Base-by-base conservation (phyloP, 2,797 vertebrate species). In the Myotis planiceps region DNA sequence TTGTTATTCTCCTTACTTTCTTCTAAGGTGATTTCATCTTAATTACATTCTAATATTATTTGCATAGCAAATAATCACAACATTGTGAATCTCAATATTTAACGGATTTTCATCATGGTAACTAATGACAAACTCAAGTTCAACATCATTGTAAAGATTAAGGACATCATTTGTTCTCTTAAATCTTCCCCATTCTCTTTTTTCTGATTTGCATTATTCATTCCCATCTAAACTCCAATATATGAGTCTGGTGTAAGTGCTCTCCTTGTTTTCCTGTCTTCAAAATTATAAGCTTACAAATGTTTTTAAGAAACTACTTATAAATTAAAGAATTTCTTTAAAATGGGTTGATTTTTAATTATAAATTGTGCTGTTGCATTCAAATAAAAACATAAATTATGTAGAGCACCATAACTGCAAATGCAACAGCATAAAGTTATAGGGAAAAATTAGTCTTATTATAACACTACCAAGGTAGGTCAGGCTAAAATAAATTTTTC, bases 381-480 rank as follows among this genome's bases (percentile, higher is more conserved):
- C 29, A 86, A 92, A 34, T 88, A 12, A 37, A 93, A 95, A 84
- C 51, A 75, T 76, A 92, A 85, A 74, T 80, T 90, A 92, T 88
- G 74, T 97, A 63, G 37, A 94, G 86, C 19, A 18, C 18, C 21
- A 47, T 12, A 88, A 55, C 25, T 83, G 4, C 32, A 88, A 94
- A 88, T 85, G 89, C 85, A 96, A 76, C 2, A 58, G 15, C 25
- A 95, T 76, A 60, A 49, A 86, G n/a, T 53, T 60, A 27, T 23
- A 93, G 34, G 58, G 6, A 63, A 42, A 83, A 75, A 51, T 60
- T 51, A 92, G 58, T 49, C 32, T 90, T 83, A 88, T 75, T 82
- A 42, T 15, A 29, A 92, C 13, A 83, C 21, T 47, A 63, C 82
- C 81, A 93, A 96, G 18, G 34, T 66, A 94, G n/a, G 25, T 76